Conservation (phyloP, 1,140 invertebrate species). For the Drosophila tani region DNA sequence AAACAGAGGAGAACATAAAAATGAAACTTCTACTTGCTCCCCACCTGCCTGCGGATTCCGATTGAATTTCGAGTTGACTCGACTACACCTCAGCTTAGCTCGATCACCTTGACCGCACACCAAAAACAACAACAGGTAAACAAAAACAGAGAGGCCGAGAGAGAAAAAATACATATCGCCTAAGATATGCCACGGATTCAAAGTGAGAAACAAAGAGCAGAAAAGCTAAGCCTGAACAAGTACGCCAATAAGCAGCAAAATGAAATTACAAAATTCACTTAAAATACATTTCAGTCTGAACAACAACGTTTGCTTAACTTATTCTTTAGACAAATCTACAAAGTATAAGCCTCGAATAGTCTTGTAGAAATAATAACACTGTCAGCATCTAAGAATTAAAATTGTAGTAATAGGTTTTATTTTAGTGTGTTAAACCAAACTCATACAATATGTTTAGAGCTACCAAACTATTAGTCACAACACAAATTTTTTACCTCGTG, state of each 20-base stretch:
- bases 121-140: slow-evolving; percentile 17
- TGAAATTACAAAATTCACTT: background rate
- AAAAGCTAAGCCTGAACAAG: slow-evolving; percentile 15
- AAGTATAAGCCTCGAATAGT: too few relatives aligned
- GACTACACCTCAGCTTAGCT: slow-evolving; percentile 38
- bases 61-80: slow-evolving; percentile 39
- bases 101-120: slow-evolving; percentile 72
- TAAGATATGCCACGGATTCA: slow-evolving; percentile 23
- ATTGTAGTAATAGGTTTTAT: background rate
- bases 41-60: slow-evolving; percentile 43
- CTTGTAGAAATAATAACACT: too few relatives aligned
- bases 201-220: slow-evolving; percentile 13
- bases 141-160: slow-evolving; percentile 11
- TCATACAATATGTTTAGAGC: background rate
- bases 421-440: background rate
- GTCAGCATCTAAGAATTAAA: too few relatives aligned
- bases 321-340: too few relatives aligned
- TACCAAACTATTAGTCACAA: slow-evolving; percentile 28
- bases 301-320: too few relatives aligned
- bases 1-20: slow-evolving; percentile 35
- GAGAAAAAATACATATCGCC: slow-evolving; percentile 55
- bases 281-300: background rate
- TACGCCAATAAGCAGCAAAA: slow-evolving; percentile 19
- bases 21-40: slow-evolving; percentile 69
- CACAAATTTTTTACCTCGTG: slow-evolving; percentile 29